These are phyloP conservation scores for Calvadosia cruxmelitensis DNA, from an alignment of 30 jellyfish, hydroid and myxozoan species.

Conservation along the genomic window DNA sequence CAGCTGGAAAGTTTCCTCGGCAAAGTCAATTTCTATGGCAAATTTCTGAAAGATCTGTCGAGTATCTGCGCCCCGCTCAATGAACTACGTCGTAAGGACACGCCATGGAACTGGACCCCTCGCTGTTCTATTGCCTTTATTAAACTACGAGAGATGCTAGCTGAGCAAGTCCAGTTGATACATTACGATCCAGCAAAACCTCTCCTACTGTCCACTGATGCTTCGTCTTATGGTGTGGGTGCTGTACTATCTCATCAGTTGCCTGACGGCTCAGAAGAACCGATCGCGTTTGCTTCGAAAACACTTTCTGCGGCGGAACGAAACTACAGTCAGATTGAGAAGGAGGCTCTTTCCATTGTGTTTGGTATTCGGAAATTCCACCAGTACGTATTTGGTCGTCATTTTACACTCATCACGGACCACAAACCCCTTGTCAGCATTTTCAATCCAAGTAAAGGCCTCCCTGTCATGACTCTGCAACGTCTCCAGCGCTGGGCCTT, in stretches of 20 bases:
- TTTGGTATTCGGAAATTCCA: constrained; percentile 37
- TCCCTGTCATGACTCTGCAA: constrained; percentile 46
- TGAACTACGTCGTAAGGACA: too few species aligned
- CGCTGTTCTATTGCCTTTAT: too few species aligned
- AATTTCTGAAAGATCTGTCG: too few species aligned
- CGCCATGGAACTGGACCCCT: too few species aligned
- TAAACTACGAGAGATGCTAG: constrained; percentile 14
- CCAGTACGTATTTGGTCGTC: constrained; percentile 34
- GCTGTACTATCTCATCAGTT: constrained; percentile 42
- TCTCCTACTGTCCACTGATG: constrained; percentile 21
- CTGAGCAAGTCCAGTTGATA: constrained; percentile 9
- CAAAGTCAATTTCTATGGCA: too few species aligned
- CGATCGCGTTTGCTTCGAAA: constrained; percentile 13
- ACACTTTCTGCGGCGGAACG: constrained; percentile 29
- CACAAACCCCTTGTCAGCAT: constrained; percentile 37
- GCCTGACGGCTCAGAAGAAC: constrained; percentile 11
- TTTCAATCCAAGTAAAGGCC: constrained; percentile 4
- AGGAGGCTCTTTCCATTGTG: constrained; percentile 32
- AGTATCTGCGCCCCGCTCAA: too few species aligned
- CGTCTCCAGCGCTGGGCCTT: constrained; percentile 52
- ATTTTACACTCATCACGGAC: constrained; percentile 38
- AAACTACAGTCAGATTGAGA: constrained; percentile 23
- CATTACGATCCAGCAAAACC: constrained; percentile 36
- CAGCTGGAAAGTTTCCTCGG: too few species aligned
- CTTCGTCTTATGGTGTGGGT: constrained; percentile 51